Evolutionary conservation across 2,888 invertebrate species (phyloP).

Genomic region (Coleophora deauratella): DNA sequence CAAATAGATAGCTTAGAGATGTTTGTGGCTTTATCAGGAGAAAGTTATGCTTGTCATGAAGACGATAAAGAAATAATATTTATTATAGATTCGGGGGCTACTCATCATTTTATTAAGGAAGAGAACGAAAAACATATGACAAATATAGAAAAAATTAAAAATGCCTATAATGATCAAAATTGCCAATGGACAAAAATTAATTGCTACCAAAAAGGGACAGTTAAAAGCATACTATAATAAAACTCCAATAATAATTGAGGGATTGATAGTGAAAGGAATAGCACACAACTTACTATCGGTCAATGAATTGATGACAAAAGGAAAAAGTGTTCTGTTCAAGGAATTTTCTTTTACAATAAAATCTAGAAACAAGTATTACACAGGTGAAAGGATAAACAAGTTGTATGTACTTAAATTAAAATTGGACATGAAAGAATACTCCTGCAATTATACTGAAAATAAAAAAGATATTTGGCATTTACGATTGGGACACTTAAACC

Average conservation of each 20-base stretch:
- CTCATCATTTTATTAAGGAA: constrained; percentile 3
- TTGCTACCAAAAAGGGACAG: background rate
- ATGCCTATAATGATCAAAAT: constrained; percentile 2
- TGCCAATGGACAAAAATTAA: constrained; percentile 2
- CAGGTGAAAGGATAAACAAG: no score
- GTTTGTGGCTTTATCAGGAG: background rate
- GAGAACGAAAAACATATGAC: constrained; percentile 4
- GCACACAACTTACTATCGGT: background rate
- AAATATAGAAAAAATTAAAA: background rate
- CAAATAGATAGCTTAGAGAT: background rate
- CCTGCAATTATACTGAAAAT: background rate
- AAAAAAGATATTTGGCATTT: constrained; percentile 10
- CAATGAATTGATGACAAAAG: background rate
- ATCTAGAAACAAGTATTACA: background rate
- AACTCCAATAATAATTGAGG: background rate
- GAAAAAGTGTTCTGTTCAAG: background rate
- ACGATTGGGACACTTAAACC: constrained; percentile 13
- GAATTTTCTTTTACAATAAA: background rate
- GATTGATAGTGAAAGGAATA: background rate
- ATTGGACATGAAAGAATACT: no score
- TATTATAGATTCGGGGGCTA: constrained; percentile 5
- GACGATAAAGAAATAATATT: background rate
- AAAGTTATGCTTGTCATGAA: background rate
- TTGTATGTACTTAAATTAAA: no score
- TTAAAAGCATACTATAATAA: background rate